A percentile compares a stretch with the other conserved stretches of the same genome.
Evolutionary conservation across 2,797 vertebrate species (phyloP).

Genomic region (Petrocephalus schoutedeni): DNA sequence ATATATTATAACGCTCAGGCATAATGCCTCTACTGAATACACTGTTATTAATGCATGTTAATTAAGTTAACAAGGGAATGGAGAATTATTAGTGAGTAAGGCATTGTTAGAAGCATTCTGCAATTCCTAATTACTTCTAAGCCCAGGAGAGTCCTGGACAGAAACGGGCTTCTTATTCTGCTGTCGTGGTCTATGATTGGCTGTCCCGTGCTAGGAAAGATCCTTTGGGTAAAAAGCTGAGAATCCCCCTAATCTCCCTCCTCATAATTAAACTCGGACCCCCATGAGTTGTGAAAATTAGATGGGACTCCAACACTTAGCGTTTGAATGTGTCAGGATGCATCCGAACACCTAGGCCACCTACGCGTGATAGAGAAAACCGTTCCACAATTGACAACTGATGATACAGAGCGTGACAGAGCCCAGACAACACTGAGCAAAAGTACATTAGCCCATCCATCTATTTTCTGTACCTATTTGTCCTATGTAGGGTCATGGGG

Average conservation of each 20-base stretch:
- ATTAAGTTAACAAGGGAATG: constrained; percentile 40
- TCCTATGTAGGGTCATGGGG: neutral
- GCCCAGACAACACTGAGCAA: neutral
- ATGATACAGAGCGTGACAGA: neutral
- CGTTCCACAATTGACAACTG: neutral
- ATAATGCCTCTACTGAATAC: neutral
- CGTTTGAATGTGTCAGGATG: neutral
- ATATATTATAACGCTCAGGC: neutral
- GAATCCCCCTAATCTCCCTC: neutral
- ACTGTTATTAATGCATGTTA: constrained; percentile 39
- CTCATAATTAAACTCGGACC: neutral
- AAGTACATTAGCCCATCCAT: neutral
- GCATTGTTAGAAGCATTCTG: neutral
- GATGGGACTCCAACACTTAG: neutral
- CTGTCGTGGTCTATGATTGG: neutral
- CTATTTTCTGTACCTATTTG: neutral
- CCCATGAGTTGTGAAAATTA: neutral
- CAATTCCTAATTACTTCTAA: constrained; percentile 11
- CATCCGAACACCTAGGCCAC: neutral
- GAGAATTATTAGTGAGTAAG: constrained; percentile 24
- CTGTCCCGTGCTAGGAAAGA: neutral
- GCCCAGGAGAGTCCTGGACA: neutral
- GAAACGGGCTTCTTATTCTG: neutral
- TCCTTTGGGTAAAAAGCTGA: neutral
- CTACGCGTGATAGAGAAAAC: neutral